A percentile compares a stretch with the other conserved stretches of the same genome.
Conservation (phyloP, 2,888 invertebrate genomes). For the Athrips mouffetella region DNA sequence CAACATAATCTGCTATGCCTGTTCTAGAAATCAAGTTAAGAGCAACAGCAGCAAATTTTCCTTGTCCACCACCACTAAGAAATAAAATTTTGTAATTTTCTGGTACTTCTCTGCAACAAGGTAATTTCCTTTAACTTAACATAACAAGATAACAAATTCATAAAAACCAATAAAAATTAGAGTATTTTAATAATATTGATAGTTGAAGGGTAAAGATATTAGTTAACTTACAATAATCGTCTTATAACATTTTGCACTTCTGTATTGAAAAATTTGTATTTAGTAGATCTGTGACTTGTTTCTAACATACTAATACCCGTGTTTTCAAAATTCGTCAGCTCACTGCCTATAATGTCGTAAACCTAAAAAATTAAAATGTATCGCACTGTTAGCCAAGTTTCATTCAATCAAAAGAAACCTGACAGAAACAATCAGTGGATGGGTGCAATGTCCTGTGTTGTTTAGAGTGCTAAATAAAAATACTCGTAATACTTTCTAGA, state of each 20-base stretch:
- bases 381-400: too few relatives aligned
- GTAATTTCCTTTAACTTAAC: too few relatives aligned
- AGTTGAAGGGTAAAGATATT: neutral
- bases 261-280: slow-evolving; percentile 86
- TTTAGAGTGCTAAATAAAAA: too few relatives aligned
- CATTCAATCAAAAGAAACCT: too few relatives aligned
- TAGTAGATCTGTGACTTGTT: slow-evolving; percentile 94
- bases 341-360: slow-evolving; percentile 86
- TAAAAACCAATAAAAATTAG: too few relatives aligned
- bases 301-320: slow-evolving; percentile 95
- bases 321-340: slow-evolving; percentile 87
- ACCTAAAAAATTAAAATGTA: too few relatives aligned
- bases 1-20: slow-evolving; percentile 90
- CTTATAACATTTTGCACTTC: slow-evolving; percentile 67
- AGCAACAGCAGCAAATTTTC: slow-evolving; percentile 95
- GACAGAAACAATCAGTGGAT: too few relatives aligned
- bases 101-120: slow-evolving; percentile 89
- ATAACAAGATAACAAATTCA: too few relatives aligned
- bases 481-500: neutral
- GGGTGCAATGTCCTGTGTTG: too few relatives aligned
- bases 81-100: slow-evolving; percentile 95
- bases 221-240: slow-evolving; percentile 58
- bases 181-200: too few relatives aligned
- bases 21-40: slow-evolving; percentile 90
- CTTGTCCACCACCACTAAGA: slow-evolving; percentile 97